A percentile compares a stretch with the other conserved stretches of the same genome.
Conservation (phyloP, 2,888 invertebrate species). For the Drosophila yooni region DNA sequence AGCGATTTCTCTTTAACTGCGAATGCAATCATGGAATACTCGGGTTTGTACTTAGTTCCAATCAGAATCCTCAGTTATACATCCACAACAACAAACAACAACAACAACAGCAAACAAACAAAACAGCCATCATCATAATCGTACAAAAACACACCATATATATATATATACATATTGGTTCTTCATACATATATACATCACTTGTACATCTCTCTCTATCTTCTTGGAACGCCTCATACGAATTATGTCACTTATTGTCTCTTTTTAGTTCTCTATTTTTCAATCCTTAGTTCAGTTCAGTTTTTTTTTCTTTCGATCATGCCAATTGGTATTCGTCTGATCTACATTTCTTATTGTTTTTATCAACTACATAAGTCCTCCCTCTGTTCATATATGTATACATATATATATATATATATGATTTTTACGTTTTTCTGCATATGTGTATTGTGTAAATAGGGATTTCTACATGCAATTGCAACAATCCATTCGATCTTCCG, state of each 20-base stretch:
- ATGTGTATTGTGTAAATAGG: constrained; percentile 34
- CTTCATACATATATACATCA: constrained; percentile 36
- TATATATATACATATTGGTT: constrained; percentile 37
- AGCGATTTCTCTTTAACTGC: constrained; percentile 94
- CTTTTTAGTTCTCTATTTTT: constrained; percentile 10
- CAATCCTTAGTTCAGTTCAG: constrained; percentile 30
- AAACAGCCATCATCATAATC: constrained; percentile 43
- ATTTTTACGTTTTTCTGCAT: constrained; percentile 6
- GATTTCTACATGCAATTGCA: constrained; percentile 32
- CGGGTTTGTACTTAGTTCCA: constrained; percentile 87
- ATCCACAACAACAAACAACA: constrained; percentile 31
- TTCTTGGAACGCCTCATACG: constrained; percentile 40
- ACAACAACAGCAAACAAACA: constrained; percentile 30
- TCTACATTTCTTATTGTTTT: constrained; percentile 10
- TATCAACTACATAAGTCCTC: constrained; percentile 19
- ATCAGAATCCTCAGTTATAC: constrained; percentile 52
- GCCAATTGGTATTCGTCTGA: constrained; percentile 34
- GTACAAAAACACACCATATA: constrained; percentile 49
- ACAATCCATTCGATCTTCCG: constrained; percentile 55
- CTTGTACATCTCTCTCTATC: constrained; percentile 34
- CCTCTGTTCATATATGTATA: constrained; percentile 11
- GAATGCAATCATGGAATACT: constrained; percentile 94
- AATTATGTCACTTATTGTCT: constrained; percentile 10
- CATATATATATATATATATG: constrained; percentile 15
- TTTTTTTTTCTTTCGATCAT: constrained; percentile 21